phyloP scores from a whole-genome alignment of 2,797 vertebrate species.

The Aeoliscus strigatus region DNA sequence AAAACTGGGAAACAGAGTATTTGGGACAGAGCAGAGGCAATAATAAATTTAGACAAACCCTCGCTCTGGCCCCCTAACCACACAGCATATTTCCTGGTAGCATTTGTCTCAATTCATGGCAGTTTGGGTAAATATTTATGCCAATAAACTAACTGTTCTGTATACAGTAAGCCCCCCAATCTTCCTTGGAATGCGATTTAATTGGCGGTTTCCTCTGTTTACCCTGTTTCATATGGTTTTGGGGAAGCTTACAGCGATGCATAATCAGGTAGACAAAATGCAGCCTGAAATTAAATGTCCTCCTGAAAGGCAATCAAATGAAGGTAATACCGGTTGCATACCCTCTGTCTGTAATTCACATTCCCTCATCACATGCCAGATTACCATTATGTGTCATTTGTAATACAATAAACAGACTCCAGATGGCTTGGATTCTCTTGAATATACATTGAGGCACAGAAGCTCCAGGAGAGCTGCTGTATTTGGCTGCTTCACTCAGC shows the following conservation, averaged over 20 bases:
- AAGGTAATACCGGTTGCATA: constrained; percentile 68
- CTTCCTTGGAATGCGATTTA: constrained; percentile 75
- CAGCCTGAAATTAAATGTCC: constrained; percentile 73
- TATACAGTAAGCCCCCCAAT: constrained; percentile 71
- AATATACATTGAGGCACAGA: constrained; percentile 68
- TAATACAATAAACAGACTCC: constrained; percentile 77
- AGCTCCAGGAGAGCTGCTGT: constrained; percentile 68
- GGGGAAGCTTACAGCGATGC: constrained; percentile 72
- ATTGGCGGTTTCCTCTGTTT: constrained; percentile 82
- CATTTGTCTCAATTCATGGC: constrained; percentile 76
- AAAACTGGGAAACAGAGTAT: constrained; percentile 36
- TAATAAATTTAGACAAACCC: constrained; percentile 63
- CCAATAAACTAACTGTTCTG: constrained; percentile 73
- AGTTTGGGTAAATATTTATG: constrained; percentile 78
- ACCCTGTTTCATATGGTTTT: constrained; percentile 70
- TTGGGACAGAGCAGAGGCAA: constrained; percentile 41
- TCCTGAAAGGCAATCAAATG: constrained; percentile 73
- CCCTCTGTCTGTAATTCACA: constrained; percentile 71
- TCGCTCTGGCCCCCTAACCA: constrained; percentile 57
- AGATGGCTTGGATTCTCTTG: constrained; percentile 72
- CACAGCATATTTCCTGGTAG: constrained; percentile 71
- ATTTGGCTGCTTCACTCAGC: constrained; percentile 34
- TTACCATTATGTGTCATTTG: constrained; percentile 79
- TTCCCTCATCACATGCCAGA: constrained; percentile 78
- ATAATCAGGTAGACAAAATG: constrained; percentile 78